Percentiles rank a stretch among this genome's conserved stretches.
These are phyloP conservation scores for Hyposmocoma kahamanoa DNA, from an alignment of 1,140 invertebrate genomes.

Conservation along the genomic window DNA sequence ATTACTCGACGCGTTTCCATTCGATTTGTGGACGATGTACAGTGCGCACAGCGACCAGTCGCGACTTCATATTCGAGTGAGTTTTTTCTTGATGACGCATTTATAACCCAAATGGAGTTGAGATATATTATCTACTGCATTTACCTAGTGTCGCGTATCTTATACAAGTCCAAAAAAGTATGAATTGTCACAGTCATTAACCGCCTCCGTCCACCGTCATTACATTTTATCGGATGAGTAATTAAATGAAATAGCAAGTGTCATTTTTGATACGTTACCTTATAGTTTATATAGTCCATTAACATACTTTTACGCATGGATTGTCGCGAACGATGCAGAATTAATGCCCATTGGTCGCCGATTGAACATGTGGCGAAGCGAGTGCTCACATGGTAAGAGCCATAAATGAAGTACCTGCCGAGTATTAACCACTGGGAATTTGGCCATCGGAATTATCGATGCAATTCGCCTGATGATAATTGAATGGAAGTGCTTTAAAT, in stretches of 20 bases:
- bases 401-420: conserved; percentile 42
- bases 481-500: conserved; percentile 63
- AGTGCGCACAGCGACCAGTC: conserved; percentile 28
- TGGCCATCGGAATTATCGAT: conserved; percentile 46
- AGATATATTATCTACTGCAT: too few species aligned
- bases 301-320: conserved; percentile 41
- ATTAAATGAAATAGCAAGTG: conserved; percentile 31
- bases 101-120: too few species aligned
- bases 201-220: conserved; percentile 10
- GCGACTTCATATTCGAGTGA: conserved; percentile 41
- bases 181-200: conserved; percentile 2
- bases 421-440: conserved; percentile 55
- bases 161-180: too few species aligned
- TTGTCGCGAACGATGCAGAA: conserved; percentile 38
- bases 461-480: conserved; percentile 52
- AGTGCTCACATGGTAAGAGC: conserved; percentile 26
- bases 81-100: conserved; percentile 25
- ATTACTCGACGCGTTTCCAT: conserved; percentile 43
- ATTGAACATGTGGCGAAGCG: conserved; percentile 28
- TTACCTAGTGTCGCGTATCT: too few species aligned
- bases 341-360: conserved; percentile 32
- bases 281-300: conserved; percentile 32
- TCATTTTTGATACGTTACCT: conserved; percentile 35
- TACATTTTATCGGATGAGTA: conserved; percentile 21
- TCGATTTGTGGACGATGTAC: conserved; percentile 46